Evolutionary conservation across 53 echinoderm and acorn worm species (phyloP), one percentile per base, ranked within the genome.

Genomic region (Paelopatides confundens): DNA sequence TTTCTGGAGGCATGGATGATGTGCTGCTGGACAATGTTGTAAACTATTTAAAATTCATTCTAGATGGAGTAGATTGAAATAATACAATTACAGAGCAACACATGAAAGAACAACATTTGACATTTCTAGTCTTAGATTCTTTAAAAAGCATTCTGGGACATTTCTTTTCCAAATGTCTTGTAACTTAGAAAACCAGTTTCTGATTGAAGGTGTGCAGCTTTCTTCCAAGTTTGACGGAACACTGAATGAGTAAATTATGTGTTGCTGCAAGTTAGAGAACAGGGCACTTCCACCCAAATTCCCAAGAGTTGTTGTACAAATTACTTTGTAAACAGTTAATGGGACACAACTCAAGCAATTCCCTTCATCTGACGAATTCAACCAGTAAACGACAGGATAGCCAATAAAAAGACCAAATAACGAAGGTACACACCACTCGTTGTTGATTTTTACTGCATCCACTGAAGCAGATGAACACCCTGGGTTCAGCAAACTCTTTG

Each of bases 321-420:
- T 29, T n/a, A 79, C 79, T 79, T 79, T 79, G 53, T 79, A 79
- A 30, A 79, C 54, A 33, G 51, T 31, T 32, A 79, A 54, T 0
- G 79, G 79, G 2, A 79, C 79, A 46, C 43, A 47, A 32, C 53
- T 53, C 30, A 79, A 47, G 21, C 79, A 48, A 53, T 79, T 79
- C 12, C 33, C 7, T n/a, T 33, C 54, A 31, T 79, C 79, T 32
- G 34, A 21, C 23, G 79, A 3, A 29, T 53, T 32, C 7, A 47
- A 52, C 54, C 79, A 79, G 33, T 79, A 79, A 27, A 79, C 53
- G 31, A 79, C 15, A 7, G 79, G 79, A 31, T 79, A 79, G 31
- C 79, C 79, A 11, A 79, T 27, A 53, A 79, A 47, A 18, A 79
- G 33, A 79, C 79, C 79, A 18, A 79, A 79, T 52, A 79, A 23